These are phyloP conservation scores for Brachypteracias leptosomus DNA, from an alignment of 2,113 vertebrate genomes.

Conservation along the genomic window DNA sequence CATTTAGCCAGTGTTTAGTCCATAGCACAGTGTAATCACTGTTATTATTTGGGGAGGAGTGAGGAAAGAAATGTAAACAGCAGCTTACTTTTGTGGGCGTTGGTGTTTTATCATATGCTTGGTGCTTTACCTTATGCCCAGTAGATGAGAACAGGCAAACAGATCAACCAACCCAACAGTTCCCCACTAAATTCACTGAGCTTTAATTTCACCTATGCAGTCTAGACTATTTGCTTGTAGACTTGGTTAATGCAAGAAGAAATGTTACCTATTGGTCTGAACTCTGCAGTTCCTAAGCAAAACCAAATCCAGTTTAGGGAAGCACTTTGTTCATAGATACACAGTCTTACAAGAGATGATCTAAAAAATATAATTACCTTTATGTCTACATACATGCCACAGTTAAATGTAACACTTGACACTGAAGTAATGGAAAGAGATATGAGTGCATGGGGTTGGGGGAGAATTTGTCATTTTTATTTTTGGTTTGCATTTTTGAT, in stretches of 20 bases:
- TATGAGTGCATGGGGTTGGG: background rate
- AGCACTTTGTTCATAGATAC: background rate
- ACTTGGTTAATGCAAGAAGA: background rate
- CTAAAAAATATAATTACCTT: background rate
- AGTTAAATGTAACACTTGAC: background rate
- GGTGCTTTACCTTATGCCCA: background rate
- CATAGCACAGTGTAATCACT: background rate
- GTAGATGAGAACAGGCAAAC: background rate
- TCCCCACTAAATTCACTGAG: background rate
- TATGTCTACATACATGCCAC: background rate
- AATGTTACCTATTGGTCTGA: background rate
- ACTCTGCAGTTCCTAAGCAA: background rate
- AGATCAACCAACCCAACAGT: fast-evolving
- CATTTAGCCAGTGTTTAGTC: background rate
- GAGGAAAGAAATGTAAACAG: background rate
- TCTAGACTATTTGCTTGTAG: background rate
- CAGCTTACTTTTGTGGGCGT: background rate
- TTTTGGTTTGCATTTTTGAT: background rate
- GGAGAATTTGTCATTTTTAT: background rate
- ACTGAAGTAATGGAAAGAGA: background rate
- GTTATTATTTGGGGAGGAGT: background rate
- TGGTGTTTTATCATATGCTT: background rate
- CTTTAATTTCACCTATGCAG: background rate
- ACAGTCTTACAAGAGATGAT: background rate
- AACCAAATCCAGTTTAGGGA: background rate